Evolutionary conservation across 30 jellyfish, hydroid and myxozoan genomes (phyloP).

Genomic region (Mastigias papua): DNA sequence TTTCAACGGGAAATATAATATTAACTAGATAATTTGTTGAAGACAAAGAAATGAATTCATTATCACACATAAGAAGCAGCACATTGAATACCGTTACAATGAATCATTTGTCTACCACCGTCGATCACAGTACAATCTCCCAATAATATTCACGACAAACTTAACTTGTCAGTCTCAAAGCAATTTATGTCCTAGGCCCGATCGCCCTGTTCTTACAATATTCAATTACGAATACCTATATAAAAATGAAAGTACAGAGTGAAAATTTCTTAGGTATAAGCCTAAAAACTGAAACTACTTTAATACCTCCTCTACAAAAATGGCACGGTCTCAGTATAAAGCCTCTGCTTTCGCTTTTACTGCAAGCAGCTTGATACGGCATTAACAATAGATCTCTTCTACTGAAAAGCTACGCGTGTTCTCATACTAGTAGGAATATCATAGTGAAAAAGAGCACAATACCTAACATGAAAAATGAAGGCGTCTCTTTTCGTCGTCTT

Average conservation of each 20-base stretch:
- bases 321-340: not conserved
- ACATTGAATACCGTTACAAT: too few species aligned
- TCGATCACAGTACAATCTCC: too few species aligned
- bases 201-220: not conserved
- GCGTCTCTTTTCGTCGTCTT: not conserved
- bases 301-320: not conserved
- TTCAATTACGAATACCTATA: not conserved
- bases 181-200: not conserved
- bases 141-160: too few species aligned
- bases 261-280: not conserved
- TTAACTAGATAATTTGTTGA: not conserved
- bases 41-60: too few species aligned
- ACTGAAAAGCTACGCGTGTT: not conserved
- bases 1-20: not conserved
- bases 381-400: not conserved
- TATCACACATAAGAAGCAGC: too few species aligned
- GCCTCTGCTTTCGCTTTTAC: not conserved
- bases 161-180: too few species aligned
- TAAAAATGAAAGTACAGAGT: not conserved
- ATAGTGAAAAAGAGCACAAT: not conserved
- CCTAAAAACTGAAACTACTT: not conserved
- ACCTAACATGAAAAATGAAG: not conserved
- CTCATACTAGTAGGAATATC: not conserved
- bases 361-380: not conserved
- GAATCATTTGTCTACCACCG: too few species aligned